Base-by-base conservation (phyloP, 2,113 vertebrate species). In the Salvelinus fontinalis region DNA sequence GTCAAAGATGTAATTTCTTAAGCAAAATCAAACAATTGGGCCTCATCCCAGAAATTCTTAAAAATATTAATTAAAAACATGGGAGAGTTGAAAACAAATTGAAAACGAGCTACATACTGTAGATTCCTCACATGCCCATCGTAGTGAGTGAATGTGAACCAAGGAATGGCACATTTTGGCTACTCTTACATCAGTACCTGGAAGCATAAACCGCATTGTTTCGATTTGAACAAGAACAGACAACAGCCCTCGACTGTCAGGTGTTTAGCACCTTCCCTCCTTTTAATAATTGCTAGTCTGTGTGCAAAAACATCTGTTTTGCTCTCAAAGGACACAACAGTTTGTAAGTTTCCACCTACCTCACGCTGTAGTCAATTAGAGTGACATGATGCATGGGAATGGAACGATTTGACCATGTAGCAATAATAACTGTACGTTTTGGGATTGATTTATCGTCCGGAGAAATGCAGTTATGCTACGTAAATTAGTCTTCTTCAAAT, bases 301-400 rank as follows among this genome's bases (percentile, higher is more conserved):
- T 24, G 11, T 49, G 44, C 39, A 49, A 70, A 77, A 77, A 81
- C 62, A 80, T 75, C 57, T 76, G 34, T 27, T 60, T 77, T 76
- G 68, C 44, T 65, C 74, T 75, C 13, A 73, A 70, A 77, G 16
- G 14, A 49, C 44, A 22, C 68, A 69, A n/a, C 6, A 26, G 57
- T 66, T 75, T 60, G 75, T 26, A 71, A 71, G 31, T 70, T 27
- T 65, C 71, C 22, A 69, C n/a, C 16, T 34, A 57, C 12, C 59
- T 74, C 39, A 74, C 74, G 13, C 44, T 34, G 54, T 16, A 74
- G 77, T 74, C 68, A 76, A 78, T 68, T n/a, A 65, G 26, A 29
- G 11, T 14, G n/a, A 67, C 31, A 75, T 67, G 70, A 48, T 71
- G 67, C 70, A 79, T 75, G 29, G 14, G 71, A 44, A 79, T 49